These are phyloP conservation scores for Amiota minor DNA, from an alignment of 2,888 invertebrate species.

Conservation along the genomic window DNA sequence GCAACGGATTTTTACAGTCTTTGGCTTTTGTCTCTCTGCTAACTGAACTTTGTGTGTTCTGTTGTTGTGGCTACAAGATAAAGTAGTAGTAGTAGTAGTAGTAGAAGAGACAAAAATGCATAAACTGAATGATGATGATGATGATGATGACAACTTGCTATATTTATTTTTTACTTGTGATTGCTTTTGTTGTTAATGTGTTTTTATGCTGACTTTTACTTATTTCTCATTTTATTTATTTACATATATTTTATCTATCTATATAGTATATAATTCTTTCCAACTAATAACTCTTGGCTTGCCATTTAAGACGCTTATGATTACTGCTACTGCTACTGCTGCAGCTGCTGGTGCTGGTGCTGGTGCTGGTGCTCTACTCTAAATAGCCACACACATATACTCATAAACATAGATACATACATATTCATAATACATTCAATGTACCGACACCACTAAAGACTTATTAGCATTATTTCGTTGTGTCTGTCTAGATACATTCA, in stretches of 20 bases:
- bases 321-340: constrained; percentile 27
- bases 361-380: constrained; percentile 21
- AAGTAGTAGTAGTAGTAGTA: no score
- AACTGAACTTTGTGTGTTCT: background rate
- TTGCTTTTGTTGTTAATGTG: constrained; percentile 31
- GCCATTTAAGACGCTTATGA: constrained; percentile 43
- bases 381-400: constrained; percentile 35
- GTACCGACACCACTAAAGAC: constrained; percentile 8
- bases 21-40: background rate
- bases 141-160: no score
- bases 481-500: constrained; percentile 16
- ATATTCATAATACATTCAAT: background rate
- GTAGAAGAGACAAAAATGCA: constrained; percentile 1
- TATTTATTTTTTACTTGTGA: background rate
- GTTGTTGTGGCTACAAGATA: background rate
- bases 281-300: constrained; percentile 35
- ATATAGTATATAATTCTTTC: background rate
- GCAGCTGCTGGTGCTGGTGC: background rate
- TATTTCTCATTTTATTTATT: constrained; percentile 20
- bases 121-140: no score
- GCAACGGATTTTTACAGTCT: constrained; percentile 3
- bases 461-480: constrained; percentile 18
- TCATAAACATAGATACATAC: background rate
- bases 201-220: constrained; percentile 33
- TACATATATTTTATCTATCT: background rate